Percentiles rank a stretch among this genome's conserved stretches.
Evolutionary conservation across 2,113 vertebrate species (phyloP).

Genomic region (Chlamydotis undulata): DNA sequence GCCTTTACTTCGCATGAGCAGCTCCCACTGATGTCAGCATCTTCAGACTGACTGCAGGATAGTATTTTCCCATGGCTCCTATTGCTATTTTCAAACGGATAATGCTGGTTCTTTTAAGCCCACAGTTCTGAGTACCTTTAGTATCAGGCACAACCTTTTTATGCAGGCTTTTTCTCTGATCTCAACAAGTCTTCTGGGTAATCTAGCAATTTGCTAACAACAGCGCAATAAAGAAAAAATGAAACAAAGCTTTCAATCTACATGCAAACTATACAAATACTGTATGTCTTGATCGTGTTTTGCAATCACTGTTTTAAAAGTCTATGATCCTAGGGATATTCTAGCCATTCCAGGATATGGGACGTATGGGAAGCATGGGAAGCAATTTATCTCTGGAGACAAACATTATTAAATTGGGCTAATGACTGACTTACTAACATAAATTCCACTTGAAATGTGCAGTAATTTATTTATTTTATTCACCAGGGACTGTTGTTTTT

Average conservation of each 20-base stretch:
- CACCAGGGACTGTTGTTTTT: neutral
- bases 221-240: neutral
- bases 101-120: neutral
- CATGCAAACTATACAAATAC: neutral
- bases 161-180: neutral
- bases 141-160: neutral
- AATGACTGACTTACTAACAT: conserved; percentile 9
- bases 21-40: neutral
- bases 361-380: neutral
- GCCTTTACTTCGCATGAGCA: neutral
- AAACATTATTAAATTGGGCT: conserved; percentile 13
- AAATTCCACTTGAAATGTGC: neutral
- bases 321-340: neutral
- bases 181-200: conserved; percentile 8
- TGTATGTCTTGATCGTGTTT: neutral
- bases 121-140: neutral
- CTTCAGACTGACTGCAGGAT: neutral
- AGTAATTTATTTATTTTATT: neutral
- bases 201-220: conserved; percentile 16
- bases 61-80: neutral
- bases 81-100: neutral
- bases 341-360: neutral
- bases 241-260: neutral
- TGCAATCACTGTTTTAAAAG: conserved; percentile 11
- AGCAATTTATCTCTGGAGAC: neutral